A percentile compares a stretch with the other conserved stretches of the same genome.
phyloP scores from a whole-genome alignment of 1,140 invertebrate species.

The Notospermus geniculatus region DNA sequence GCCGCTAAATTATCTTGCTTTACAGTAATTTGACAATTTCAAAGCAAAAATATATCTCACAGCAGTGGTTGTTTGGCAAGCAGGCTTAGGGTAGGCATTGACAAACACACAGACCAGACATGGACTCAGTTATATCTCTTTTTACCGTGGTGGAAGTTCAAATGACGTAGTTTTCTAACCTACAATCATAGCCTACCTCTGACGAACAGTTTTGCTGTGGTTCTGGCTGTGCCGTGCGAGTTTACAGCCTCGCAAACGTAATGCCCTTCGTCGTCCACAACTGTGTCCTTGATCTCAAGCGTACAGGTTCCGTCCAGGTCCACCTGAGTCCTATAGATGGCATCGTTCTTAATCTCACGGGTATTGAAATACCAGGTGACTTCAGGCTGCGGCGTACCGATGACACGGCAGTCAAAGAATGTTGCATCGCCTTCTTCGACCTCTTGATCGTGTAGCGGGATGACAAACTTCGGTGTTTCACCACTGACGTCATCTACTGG shows the following conservation, averaged over 20 bases:
- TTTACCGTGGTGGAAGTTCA: no score
- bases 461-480: neutral
- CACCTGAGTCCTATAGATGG: slow-evolving; percentile 33
- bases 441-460: neutral
- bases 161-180: no score
- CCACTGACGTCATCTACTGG: no score
- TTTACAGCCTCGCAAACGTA: slow-evolving; percentile 81
- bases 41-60: no score
- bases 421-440: neutral
- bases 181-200: slow-evolving; percentile 33
- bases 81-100: no score
- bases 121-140: no score
- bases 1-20: no score
- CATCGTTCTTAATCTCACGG: slow-evolving; percentile 36
- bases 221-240: slow-evolving; percentile 58
- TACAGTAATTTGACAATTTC: no score
- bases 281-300: slow-evolving; percentile 77
- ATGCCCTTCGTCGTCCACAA: slow-evolving; percentile 77
- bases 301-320: slow-evolving; percentile 36
- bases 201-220: slow-evolving; percentile 38
- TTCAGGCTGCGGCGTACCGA: slow-evolving; percentile 19
- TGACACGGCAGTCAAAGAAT: slow-evolving; percentile 10
- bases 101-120: no score
- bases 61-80: no score
- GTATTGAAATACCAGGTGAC: slow-evolving; percentile 36